Evolutionary conservation across 2,113 vertebrate genomes (phyloP).

Genomic region (Esox niger): DNA sequence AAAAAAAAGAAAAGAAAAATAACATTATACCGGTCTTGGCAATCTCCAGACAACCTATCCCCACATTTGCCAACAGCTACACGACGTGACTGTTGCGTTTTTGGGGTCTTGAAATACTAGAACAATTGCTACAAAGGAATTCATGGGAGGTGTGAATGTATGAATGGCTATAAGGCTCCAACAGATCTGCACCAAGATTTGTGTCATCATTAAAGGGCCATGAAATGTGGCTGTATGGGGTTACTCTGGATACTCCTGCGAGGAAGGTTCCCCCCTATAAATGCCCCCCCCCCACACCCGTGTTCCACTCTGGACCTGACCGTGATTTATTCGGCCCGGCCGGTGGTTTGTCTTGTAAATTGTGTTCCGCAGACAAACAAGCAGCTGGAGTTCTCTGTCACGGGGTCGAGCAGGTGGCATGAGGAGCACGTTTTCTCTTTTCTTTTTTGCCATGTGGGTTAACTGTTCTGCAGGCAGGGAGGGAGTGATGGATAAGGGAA

Average conservation of each 20-base stretch:
- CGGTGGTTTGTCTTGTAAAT: conserved; percentile 34
- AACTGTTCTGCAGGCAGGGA: background rate
- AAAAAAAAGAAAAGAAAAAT: conserved; percentile 2
- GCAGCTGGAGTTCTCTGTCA: conserved; percentile 28
- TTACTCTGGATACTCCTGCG: background rate
- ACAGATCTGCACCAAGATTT: background rate
- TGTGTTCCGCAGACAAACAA: conserved; percentile 34
- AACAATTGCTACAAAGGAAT: background rate
- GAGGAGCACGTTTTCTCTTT: background rate
- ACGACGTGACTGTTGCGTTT: conserved; percentile 22
- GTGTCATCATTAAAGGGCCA: background rate
- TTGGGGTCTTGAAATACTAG: conserved; percentile 7
- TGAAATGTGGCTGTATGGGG: background rate
- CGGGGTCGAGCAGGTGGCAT: conserved; percentile 11
- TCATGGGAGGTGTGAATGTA: background rate
- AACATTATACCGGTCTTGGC: background rate
- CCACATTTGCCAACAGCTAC: conserved; percentile 9
- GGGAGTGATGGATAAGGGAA: background rate
- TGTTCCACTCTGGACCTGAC: conserved; percentile 10
- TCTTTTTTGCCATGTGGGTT: background rate
- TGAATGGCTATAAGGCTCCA: background rate
- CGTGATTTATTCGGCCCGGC: conserved; percentile 25
- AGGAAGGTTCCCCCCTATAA: background rate
- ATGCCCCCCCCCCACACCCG: background rate
- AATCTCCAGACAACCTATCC: background rate